Base-by-base conservation (phyloP, 2,888 invertebrate genomes). In the Ichneumoninae sp. region DNA sequence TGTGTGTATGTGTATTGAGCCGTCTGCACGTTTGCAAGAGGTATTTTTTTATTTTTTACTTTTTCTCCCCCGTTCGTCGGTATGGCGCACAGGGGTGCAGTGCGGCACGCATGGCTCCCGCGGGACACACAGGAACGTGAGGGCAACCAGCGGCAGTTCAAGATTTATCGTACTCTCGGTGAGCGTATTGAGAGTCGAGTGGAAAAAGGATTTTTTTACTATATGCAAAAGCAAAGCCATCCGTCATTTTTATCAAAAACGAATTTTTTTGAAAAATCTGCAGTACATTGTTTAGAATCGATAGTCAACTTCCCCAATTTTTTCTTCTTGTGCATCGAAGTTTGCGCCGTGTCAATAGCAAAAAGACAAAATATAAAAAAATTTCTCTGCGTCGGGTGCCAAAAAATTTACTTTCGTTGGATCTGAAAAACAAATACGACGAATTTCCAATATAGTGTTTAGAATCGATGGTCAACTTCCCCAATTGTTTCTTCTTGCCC, bases 81-180 rank as follows among this genome's bases (percentile, higher is more conserved):
- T 77, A 77, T 80, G 69, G 66, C 66, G 71, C 81, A 73, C 83
- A 66, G 68, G 76, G 83, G 71, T 71, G 63, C 80, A 80, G 80
- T 83, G 80, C 52, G 76, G 76, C 80, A 76, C 76, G 83, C 80
- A 84, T 74, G 71, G 81, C 77, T 81, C 83, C 83, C 83, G 44
- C 63, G 83, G 73, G 83, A 77, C 52, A 40, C 16, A 65, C 52
- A 65, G 47, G 60, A 66, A 63, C 40, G 81, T 54, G 66, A 76
- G 75, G 74, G 71, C 44, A 60, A 77, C 81, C 75, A 47, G 70
- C 74, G 78, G 40, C 74, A 19, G 82, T 78, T 44, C 70, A 75
- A 79, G 85, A 85, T 85, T 85, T 85, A 85, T 85, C 66, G 82
- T 57, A 60, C 81, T 75, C 74, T 75, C 50, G 69, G 74, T 75